Evolutionary conservation across 1,140 invertebrate genomes (phyloP).

Genomic region (Meloidogyne hapla): DNA sequence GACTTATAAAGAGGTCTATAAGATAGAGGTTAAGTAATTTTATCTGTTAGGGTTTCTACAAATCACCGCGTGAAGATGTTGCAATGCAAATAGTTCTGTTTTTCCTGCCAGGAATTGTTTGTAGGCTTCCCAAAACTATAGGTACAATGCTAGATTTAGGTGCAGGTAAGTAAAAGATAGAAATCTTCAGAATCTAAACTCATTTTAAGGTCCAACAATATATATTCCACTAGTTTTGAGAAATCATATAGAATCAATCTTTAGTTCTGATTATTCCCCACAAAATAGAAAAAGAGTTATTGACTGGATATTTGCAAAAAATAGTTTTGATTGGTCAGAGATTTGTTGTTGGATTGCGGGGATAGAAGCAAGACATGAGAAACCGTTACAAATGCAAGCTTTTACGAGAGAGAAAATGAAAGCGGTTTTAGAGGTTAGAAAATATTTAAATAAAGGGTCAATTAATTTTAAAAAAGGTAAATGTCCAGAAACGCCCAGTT

Average conservation of each 20-base stretch:
- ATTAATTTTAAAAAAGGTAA: conserved; percentile 26
- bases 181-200: not conserved
- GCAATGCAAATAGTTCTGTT: conserved; percentile 64
- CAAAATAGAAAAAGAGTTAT: conserved; percentile 49
- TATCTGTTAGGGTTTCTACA: conserved; percentile 49
- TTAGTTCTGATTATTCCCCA: conserved; percentile 60
- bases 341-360: conserved; percentile 58
- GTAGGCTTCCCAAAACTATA: conserved; percentile 54
- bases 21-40: no score
- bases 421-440: conserved; percentile 53
- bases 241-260: conserved; percentile 51
- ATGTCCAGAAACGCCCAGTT: conserved; percentile 54
- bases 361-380: conserved; percentile 56
- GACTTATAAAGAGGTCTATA: no score
- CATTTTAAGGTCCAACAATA: conserved; percentile 54
- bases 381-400: conserved; percentile 53
- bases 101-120: conserved; percentile 62
- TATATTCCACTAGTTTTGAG: conserved; percentile 59
- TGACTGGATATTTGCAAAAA: conserved; percentile 51
- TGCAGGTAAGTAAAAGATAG: conserved; percentile 43
- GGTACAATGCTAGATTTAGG: conserved; percentile 55
- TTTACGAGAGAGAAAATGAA: conserved; percentile 53
- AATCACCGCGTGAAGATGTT: conserved; percentile 49
- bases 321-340: conserved; percentile 57
- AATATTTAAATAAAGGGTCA: not conserved